phyloP scores from a whole-genome alignment of 2,888 invertebrate genomes.

The Mylabris sibirica region DNA sequence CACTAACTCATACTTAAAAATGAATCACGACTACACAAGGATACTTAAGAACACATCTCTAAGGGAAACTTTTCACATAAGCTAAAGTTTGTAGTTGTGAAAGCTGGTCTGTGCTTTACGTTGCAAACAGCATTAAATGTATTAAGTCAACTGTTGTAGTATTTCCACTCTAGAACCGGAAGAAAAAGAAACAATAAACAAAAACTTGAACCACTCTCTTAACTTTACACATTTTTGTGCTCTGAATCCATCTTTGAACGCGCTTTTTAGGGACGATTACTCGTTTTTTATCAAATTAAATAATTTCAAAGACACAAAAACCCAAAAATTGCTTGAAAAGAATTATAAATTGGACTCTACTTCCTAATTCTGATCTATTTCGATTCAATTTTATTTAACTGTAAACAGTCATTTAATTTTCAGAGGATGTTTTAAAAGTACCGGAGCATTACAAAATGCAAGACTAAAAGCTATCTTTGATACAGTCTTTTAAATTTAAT shows the following conservation, averaged over 20 bases:
- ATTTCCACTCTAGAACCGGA: not conserved
- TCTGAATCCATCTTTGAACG: not conserved
- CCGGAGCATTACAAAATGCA: too few relatives aligned
- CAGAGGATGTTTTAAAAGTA: too few relatives aligned
- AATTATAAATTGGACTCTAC: not conserved
- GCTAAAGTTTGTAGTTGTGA: constrained; percentile 15
- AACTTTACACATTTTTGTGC: not conserved
- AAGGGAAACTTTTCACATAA: constrained; percentile 37
- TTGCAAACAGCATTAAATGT: constrained; percentile 25
- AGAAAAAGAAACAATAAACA: not conserved
- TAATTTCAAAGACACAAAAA: not conserved
- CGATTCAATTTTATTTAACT: too few relatives aligned
- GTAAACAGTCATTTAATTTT: too few relatives aligned
- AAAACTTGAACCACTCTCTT: not conserved
- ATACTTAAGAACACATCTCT: constrained; percentile 35
- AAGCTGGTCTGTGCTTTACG: constrained; percentile 17
- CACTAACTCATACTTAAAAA: constrained; percentile 40
- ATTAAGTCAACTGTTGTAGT: constrained; percentile 19
- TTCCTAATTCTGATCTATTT: too few relatives aligned
- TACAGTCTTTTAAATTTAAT: too few relatives aligned
- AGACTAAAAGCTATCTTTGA: too few relatives aligned
- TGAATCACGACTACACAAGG: constrained; percentile 38
- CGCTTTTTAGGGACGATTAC: too few relatives aligned
- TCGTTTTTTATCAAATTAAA: too few relatives aligned
- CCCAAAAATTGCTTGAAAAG: not conserved